Evolutionary conservation across 2,113 vertebrate species (phyloP), one percentile per base, ranked within the genome.

Genomic region (Oriolus oriolus): DNA sequence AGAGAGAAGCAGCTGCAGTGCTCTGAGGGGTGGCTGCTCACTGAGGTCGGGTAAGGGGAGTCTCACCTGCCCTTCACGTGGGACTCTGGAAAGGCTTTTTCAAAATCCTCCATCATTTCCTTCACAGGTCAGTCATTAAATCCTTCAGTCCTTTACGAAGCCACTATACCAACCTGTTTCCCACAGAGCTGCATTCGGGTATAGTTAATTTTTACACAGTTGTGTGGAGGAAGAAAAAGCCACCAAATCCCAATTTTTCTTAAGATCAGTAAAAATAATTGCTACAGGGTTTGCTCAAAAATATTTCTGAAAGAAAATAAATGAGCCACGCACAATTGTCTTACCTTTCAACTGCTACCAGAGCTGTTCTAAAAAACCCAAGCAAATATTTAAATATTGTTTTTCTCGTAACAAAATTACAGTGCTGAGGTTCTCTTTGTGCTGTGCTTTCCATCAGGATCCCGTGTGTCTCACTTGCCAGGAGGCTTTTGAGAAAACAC

Each of bases 121-220:
- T 98, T 98, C 96, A 98, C 80, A 95, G 98, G 94, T 92, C 97
- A 96, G 98, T 98, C 98, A 98, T 98, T 97, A 99, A 98, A 98
- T 97, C 98, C 97, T 98, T 98, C 94, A 96, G 97, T 97, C 95
- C 96, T 97, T 97, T 98, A 82, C 96, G 92, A 87, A 97, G 93
- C 98, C 98, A 98, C 98, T 98, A 98, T 97, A 98, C 97, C 97
- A 98, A 98, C 98, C 98, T 98, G 97, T 98, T 98, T 98, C 98
- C 98, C 98, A 98, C 98, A 97, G 97, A 97, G 98, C 98, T 98
- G 98, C 97, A 97, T 98, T 98, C 98, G 97, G 97, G 91, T 90
- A 47, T 41, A 85, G 95, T 98, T 99, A 98, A 98, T 99, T 99
- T 98, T 98, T 96, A 96, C 60, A 87, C 64, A 88, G 75, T 69